A percentile compares a stretch with the other conserved stretches of the same genome.
Conservation (phyloP, 2,888 invertebrate species). For the Drosophila melanocephala region DNA sequence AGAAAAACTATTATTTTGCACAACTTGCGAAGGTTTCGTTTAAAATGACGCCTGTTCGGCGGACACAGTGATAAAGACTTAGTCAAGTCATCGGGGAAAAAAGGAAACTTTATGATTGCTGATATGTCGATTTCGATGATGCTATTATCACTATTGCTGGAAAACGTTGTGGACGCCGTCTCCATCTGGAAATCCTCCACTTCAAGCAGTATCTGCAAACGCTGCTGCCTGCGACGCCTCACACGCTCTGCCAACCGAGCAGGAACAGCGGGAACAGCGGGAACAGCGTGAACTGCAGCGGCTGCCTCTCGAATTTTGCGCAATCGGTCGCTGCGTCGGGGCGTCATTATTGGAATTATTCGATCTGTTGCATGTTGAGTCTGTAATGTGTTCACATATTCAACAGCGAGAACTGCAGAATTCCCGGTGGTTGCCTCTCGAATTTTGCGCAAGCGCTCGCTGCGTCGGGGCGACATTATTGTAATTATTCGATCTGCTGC, state of each 20-base stretch:
- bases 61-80: background rate
- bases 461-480: conserved; percentile 29
- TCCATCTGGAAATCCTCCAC: background rate
- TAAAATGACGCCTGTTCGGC: background rate
- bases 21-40: background rate
- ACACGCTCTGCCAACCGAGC: background rate
- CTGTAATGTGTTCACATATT: background rate
- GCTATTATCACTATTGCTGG: no score
- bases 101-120: accelerated
- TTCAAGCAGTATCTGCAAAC: background rate
- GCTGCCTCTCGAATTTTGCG: conserved; percentile 8
- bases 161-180: no score
- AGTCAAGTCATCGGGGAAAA: background rate
- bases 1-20: background rate
- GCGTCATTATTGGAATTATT: conserved; percentile 9
- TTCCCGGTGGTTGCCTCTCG: background rate
- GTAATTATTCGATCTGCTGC: no score
- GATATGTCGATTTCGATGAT: background rate
- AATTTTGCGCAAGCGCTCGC: conserved; percentile 24
- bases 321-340: conserved; percentile 37
- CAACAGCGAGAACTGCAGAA: background rate
- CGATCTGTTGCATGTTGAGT: no score
- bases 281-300: no score
- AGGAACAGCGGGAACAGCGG: background rate
- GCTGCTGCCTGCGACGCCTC: no score